Evolutionary conservation across 35 echinoderm and acorn worm genomes (phyloP).

Genomic region (Apostichopus japonicus): DNA sequence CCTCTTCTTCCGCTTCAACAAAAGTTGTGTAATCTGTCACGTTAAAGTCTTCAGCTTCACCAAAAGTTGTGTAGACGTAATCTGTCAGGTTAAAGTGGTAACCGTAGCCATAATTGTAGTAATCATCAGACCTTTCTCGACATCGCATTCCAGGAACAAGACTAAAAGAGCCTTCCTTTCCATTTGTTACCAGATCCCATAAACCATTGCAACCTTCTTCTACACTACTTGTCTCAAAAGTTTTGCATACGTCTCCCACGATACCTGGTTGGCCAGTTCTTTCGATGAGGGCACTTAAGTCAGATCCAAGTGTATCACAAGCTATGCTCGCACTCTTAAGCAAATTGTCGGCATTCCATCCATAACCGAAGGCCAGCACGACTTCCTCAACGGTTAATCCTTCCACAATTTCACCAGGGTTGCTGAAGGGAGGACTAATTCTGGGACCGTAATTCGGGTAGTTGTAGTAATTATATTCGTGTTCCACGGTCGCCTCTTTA

Average conservation of each 20-base stretch:
- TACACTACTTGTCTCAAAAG: not conserved
- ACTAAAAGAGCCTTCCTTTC: not conserved
- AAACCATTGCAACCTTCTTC: not conserved
- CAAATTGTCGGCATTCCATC: constrained; percentile 27
- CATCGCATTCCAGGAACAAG: not conserved
- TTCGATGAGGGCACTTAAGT: not conserved
- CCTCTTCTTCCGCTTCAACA: not conserved
- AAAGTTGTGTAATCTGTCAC: not conserved
- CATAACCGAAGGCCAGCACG: not conserved
- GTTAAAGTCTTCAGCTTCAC: not conserved
- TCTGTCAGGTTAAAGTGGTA: not conserved
- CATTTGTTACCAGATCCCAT: not conserved
- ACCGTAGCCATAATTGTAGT: not conserved
- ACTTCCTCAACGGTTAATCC: constrained; percentile 14
- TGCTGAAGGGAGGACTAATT: not conserved
- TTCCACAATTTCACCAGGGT: not conserved
- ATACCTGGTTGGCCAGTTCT: not conserved
- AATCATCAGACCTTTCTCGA: not conserved
- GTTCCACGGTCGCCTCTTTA: not conserved
- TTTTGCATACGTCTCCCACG: not conserved
- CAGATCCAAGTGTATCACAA: constrained; percentile 8
- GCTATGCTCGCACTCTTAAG: not conserved
- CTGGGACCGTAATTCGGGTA: not conserved
- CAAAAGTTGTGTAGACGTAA: not conserved
- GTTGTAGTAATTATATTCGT: not conserved